Evolutionary conservation across 2,113 vertebrate species (phyloP).

Genomic region (Petrocephalus zakoni): DNA sequence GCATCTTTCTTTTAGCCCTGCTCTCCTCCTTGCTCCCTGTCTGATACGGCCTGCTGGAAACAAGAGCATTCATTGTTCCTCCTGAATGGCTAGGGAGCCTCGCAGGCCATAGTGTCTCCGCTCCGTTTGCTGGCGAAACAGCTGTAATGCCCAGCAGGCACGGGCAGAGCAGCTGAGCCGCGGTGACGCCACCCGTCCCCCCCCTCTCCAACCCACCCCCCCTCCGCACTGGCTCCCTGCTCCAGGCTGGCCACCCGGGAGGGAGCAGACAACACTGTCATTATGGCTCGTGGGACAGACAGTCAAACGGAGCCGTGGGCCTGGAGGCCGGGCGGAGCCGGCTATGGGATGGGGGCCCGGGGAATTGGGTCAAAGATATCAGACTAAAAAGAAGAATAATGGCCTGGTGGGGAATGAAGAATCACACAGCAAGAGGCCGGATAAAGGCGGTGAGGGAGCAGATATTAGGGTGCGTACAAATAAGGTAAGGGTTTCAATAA

Average conservation of each 20-base stretch:
- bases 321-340: not conserved
- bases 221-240: not conserved
- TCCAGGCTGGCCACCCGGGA: not conserved
- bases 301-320: not conserved
- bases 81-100: not conserved
- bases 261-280: not conserved
- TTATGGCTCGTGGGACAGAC: not conserved
- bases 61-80: conserved; percentile 11
- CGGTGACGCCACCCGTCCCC: not conserved
- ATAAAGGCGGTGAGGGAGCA: not conserved
- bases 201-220: not conserved
- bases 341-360: not conserved
- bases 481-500: not conserved
- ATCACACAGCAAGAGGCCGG: not conserved
- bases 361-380: conserved; percentile 6
- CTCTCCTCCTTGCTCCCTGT: conserved; percentile 23
- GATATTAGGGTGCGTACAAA: not conserved
- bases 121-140: not conserved
- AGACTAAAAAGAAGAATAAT: not conserved
- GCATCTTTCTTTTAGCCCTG: conserved; percentile 23
- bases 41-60: not conserved
- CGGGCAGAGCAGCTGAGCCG: not conserved
- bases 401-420: not conserved
- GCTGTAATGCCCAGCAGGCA: not conserved
- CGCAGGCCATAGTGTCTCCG: not conserved